Conservation (phyloP, 2,113 vertebrate genomes). For the Connochaetes taurinus region DNA sequence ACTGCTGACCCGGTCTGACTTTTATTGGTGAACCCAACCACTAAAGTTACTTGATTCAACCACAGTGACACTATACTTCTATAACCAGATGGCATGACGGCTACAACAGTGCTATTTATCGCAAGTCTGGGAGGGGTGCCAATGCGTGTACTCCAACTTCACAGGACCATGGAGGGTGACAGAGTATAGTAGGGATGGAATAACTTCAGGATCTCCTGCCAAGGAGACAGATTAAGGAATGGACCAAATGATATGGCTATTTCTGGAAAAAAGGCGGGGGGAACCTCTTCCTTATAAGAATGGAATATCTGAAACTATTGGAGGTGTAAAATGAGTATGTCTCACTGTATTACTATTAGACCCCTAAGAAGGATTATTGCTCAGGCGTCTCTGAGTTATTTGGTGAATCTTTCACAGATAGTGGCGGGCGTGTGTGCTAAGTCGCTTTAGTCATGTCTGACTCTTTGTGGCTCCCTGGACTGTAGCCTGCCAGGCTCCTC, state of each 20-base stretch:
- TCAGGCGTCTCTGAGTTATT: background rate
- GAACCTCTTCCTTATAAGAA: background rate
- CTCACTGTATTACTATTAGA: background rate
- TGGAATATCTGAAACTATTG: background rate
- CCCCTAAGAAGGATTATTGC: background rate
- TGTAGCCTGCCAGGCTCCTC: background rate
- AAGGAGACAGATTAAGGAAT: background rate
- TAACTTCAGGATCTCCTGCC: background rate
- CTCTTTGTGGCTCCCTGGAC: background rate
- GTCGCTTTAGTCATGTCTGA: background rate
- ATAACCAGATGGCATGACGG: background rate
- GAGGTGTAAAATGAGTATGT: background rate
- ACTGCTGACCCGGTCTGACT: background rate
- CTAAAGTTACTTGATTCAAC: background rate
- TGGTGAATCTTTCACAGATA: background rate
- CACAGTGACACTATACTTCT: background rate
- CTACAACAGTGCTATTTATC: background rate
- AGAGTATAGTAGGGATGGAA: background rate
- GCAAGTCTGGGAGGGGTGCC: background rate
- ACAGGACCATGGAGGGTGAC: background rate
- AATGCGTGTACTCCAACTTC: background rate
- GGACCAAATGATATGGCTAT: background rate
- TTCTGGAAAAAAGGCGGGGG: background rate
- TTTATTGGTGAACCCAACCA: background rate
- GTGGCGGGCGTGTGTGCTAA: accelerated